Base-by-base conservation (phyloP, 2,797 vertebrate species). In the Poecilia picta region DNA sequence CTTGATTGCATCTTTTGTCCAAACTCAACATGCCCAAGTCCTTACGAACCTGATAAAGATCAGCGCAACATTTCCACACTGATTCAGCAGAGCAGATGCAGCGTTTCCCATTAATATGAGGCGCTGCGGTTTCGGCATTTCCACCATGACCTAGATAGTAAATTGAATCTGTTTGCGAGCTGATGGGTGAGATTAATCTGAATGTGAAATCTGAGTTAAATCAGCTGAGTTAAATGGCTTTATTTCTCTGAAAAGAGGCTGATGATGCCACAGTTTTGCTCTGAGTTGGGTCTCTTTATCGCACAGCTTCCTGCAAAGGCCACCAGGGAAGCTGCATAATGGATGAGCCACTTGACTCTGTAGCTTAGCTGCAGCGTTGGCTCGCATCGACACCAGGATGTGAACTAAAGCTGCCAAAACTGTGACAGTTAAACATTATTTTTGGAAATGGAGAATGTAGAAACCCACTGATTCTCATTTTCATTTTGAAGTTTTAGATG, bases 331-430 rank as follows among this genome's bases (percentile, higher is more conserved):
- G 39, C 81, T 94, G 84, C 89, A 94, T 95, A 91, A 95, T 94
- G 85, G 90, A 95, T 92, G 88, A 90, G 84, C 87, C 90, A 89
- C 88, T 94, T 91, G 89, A 92, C 88, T 92, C 89, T 81, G 86
- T 77, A 88, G 88, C 85, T 88, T 73, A 74, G 83, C 81, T 70
- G 83, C 81, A 89, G 82, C 80, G 75, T 71, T 18, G 75, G 76
- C 86, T 85, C 83, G 81, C 80, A 86, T 70, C 72, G 76, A 85
- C 85, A 49, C 49, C 62, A 76, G 57, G 41, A 28, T 45, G 15
- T 8, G 49, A 57, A 66, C 36, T n/a, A 15, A 70, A 43, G 66
- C 66, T 43, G 66, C 39, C 66, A 41, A 13, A 25, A 43, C 39
- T 43, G 23, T 43, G 23, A 70, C 23, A 70, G 25, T 25, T n/a